A percentile compares a stretch with the other conserved stretches of the same genome.
These are phyloP conservation scores for Tetrao urogallus DNA, from an alignment of 2,113 vertebrate genomes.

Conservation along the genomic window DNA sequence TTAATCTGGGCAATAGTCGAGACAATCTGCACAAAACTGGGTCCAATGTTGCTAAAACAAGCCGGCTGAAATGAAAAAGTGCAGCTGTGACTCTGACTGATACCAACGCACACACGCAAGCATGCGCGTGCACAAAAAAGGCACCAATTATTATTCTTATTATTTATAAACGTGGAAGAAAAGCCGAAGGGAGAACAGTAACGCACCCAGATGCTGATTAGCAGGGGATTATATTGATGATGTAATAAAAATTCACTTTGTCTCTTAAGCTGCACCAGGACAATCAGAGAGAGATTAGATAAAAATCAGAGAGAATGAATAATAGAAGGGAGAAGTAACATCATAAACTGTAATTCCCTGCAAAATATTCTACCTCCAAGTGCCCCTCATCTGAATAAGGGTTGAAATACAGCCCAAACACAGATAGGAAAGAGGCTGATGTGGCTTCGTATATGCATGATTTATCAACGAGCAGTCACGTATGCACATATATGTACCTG, in stretches of 20 bases:
- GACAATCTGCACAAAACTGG: conserved; percentile 43
- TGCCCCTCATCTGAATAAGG: neutral
- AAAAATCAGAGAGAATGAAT: conserved; percentile 81
- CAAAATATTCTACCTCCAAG: neutral
- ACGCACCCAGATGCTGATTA: conserved; percentile 79
- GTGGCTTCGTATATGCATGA: neutral
- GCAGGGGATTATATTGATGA: conserved; percentile 84
- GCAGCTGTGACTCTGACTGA: conserved; percentile 16
- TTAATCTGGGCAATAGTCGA: conserved; percentile 45
- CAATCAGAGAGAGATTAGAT: conserved; percentile 82
- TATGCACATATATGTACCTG: neutral
- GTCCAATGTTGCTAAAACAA: conserved; percentile 47
- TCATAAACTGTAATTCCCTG: conserved; percentile 12
- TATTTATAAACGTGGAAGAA: conserved; percentile 73
- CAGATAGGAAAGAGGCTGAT: neutral
- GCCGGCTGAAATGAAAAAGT: conserved; percentile 39
- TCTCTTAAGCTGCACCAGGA: conserved; percentile 80
- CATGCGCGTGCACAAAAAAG: accelerated
- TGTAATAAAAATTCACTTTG: conserved; percentile 87
- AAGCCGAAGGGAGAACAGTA: conserved; percentile 71
- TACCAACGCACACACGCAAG: neutral
- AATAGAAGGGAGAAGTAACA: conserved; percentile 70
- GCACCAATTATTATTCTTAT: conserved; percentile 28
- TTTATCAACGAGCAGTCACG: neutral
- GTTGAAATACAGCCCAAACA: neutral